Evolutionary conservation across 1,140 invertebrate genomes (phyloP).

Genomic region (Aphelenchoides avenae): DNA sequence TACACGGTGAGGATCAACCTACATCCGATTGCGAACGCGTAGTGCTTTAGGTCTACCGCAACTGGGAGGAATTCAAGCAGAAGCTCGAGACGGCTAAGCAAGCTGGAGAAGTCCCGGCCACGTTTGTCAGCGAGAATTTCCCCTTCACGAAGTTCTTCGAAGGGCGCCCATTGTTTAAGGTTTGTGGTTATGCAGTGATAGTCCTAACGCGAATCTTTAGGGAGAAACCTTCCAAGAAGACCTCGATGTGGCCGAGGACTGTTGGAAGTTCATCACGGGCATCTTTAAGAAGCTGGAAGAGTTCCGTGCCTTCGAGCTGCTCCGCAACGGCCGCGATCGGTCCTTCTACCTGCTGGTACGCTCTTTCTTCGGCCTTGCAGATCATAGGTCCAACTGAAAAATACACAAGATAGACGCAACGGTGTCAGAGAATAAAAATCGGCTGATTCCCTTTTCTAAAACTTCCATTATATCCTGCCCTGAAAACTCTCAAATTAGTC

Average conservation of each 20-base stretch:
- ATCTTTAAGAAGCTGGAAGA: constrained; percentile 96
- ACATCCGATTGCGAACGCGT: constrained; percentile 67
- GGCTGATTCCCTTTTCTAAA: no score
- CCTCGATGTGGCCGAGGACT: constrained; percentile 82
- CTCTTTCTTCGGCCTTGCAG: neutral
- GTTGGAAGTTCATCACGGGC: constrained; percentile 87
- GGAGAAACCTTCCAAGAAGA: constrained; percentile 74
- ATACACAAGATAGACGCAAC: neutral
- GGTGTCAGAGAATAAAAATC: neutral
- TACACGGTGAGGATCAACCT: constrained; percentile 60
- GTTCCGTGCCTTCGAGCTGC: constrained; percentile 88
- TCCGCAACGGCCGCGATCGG: constrained; percentile 91
- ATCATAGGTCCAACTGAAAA: neutral
- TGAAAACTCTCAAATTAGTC: no score
- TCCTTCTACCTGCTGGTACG: constrained; percentile 76
- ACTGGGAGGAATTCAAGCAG: constrained; percentile 82
- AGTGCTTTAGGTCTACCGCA: constrained; percentile 65
- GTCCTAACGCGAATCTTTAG: no score
- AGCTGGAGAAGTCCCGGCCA: neutral
- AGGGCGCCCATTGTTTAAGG: no score
- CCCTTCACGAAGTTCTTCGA: no score
- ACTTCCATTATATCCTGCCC: no score
- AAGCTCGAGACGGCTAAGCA: constrained; percentile 61
- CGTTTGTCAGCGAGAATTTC: constrained; percentile 31
- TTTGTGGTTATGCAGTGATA: no score